A percentile compares a stretch with the other conserved stretches of the same genome.
Conservation (phyloP, 2,888 invertebrate genomes). For the Chymomyza procnemis region DNA sequence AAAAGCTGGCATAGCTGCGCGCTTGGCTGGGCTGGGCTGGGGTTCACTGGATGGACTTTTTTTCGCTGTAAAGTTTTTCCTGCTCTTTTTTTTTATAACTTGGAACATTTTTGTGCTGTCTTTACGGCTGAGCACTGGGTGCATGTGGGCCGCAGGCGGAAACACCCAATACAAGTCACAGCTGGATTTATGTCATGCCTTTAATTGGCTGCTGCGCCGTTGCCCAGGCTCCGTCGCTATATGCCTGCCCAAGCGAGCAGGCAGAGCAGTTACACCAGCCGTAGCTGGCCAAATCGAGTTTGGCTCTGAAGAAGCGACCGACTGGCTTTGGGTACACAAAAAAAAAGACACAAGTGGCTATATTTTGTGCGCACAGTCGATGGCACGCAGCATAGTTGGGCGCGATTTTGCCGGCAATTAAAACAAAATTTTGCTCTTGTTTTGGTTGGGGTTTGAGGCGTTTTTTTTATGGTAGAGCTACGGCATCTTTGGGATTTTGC, state of each 20-base stretch:
- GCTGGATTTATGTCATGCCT: constrained; percentile 79
- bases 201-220: constrained; percentile 78
- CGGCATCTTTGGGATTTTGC: constrained; percentile 66
- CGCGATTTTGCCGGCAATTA: constrained; percentile 52
- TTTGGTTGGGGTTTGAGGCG: too few relatives aligned
- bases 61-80: constrained; percentile 57
- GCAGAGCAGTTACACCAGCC: background rate
- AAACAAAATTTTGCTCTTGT: constrained; percentile 68
- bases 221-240: constrained; percentile 19
- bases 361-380: constrained; percentile 25
- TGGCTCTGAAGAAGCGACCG: constrained; percentile 32
- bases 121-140: constrained; percentile 39
- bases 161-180: constrained; percentile 79
- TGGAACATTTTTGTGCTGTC: constrained; percentile 64
- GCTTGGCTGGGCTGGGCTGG: constrained; percentile 15
- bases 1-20: constrained; percentile 51
- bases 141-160: constrained; percentile 75
- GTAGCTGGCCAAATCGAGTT: constrained; percentile 68
- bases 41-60: constrained; percentile 29
- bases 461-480: too few relatives aligned
- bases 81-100: constrained; percentile 46
- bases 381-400: background rate
- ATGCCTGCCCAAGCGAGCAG: background rate
- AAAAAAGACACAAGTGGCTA: constrained; percentile 65
- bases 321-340: constrained; percentile 15